A percentile compares a stretch with the other conserved stretches of the same genome.
Evolutionary conservation across 37 sponge, comb jelly and placozoan species (phyloP).

Genomic region (Chondrilla cf. caribensis): DNA sequence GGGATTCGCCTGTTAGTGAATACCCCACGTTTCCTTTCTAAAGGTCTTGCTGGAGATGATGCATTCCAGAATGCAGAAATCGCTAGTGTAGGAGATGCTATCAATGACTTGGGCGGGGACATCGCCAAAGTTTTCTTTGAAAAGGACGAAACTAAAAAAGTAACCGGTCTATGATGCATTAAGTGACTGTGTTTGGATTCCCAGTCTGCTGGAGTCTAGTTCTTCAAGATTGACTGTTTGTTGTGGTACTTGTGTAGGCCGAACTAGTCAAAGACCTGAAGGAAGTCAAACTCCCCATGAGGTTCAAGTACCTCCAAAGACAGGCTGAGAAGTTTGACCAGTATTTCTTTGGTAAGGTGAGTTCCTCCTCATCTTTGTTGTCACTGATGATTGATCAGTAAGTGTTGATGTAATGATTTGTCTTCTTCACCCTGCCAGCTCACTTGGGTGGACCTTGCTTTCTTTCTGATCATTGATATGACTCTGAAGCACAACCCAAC

Average conservation of each 20-base stretch:
- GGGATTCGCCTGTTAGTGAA: too few relatives aligned
- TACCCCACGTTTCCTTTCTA: background rate
- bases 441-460: slow-evolving; percentile 3
- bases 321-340: background rate
- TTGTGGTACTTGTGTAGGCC: background rate
- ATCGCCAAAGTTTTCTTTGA: slow-evolving; percentile 10
- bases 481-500: background rate
- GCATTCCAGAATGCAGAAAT: slow-evolving; percentile 55
- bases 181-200: background rate
- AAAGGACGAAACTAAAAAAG: slow-evolving; percentile 51
- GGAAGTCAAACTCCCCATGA: background rate
- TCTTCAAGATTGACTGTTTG: background rate
- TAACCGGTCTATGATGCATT: background rate
- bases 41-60: slow-evolving; percentile 57
- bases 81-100: slow-evolving; percentile 39
- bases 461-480: background rate
- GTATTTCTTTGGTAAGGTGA: background rate
- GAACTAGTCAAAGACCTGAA: background rate
- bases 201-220: too few relatives aligned
- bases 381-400: too few relatives aligned
- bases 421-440: background rate
- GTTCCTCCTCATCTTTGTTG: too few relatives aligned
- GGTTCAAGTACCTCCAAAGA: background rate
- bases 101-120: slow-evolving; percentile 19
- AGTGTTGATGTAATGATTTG: too few relatives aligned